Conservation (phyloP, 1,140 invertebrate species). For the Drosophila insularis region DNA sequence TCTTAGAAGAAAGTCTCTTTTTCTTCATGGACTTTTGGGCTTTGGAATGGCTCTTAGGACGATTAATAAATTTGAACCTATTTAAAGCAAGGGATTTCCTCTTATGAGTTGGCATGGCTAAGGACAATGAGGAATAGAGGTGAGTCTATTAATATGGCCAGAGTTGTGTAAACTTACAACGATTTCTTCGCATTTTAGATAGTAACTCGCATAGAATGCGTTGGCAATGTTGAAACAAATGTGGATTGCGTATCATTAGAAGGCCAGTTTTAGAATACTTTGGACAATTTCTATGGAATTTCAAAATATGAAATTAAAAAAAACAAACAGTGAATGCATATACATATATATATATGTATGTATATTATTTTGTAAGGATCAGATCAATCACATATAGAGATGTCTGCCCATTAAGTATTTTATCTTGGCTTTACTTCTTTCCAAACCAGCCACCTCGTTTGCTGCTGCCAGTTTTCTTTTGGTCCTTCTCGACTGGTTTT, state of each 20-base stretch:
- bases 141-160: no score
- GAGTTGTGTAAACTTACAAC: no score
- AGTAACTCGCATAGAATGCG: background rate
- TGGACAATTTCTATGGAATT: background rate
- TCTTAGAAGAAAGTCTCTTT: no score
- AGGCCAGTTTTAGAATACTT: background rate
- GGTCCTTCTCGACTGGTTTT: background rate
- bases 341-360: no score
- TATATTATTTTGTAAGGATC: background rate
- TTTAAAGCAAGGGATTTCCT: no score
- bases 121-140: no score
- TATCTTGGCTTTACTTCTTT: background rate
- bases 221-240: background rate
- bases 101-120: no score
- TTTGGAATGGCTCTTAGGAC: no score
- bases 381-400: background rate
- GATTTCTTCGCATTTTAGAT: background rate
- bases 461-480: background rate
- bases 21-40: no score
- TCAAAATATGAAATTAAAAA: background rate
- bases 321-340: background rate
- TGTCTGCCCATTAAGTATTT: background rate
- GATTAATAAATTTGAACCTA: no score
- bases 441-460: background rate
- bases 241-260: background rate